phyloP scores from a whole-genome alignment of 2,113 vertebrate genomes.

The Procavia capensis region DNA sequence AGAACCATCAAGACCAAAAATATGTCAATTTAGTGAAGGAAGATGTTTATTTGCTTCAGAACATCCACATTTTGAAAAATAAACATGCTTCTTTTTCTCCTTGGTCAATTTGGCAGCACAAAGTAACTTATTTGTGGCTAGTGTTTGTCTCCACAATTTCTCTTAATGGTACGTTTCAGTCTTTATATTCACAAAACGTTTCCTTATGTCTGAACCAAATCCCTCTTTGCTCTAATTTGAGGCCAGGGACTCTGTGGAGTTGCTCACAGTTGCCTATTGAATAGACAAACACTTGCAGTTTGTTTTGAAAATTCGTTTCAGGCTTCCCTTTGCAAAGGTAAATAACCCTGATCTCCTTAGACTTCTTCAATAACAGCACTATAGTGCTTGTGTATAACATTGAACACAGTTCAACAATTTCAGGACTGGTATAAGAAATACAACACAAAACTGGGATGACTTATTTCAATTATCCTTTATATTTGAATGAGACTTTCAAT shows the following conservation, averaged over 20 bases:
- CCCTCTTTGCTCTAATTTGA: conserved; percentile 74
- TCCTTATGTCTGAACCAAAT: conserved; percentile 79
- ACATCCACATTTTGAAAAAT: conserved; percentile 70
- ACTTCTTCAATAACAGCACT: neutral
- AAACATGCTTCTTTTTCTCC: conserved; percentile 76
- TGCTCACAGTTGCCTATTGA: conserved; percentile 66
- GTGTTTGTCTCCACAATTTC: conserved; percentile 76
- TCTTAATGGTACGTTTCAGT: conserved; percentile 75
- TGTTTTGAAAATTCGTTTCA: conserved; percentile 60
- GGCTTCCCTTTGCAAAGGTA: neutral
- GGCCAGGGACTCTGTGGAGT: conserved; percentile 40
- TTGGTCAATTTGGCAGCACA: conserved; percentile 76
- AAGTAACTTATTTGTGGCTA: conserved; percentile 76
- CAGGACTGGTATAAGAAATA: conserved; percentile 18
- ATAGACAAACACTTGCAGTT: conserved; percentile 65
- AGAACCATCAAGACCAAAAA: conserved; percentile 53
- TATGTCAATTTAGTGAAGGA: conserved; percentile 48
- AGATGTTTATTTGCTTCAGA: conserved; percentile 67
- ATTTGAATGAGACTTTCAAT: neutral
- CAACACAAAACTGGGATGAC: neutral
- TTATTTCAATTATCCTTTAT: conserved; percentile 3
- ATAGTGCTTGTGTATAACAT: neutral
- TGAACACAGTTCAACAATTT: neutral
- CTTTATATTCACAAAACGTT: conserved; percentile 75
- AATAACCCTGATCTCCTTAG: neutral